Conservation (phyloP, 2,113 vertebrate species). For the Psittacula cyanocephala region DNA sequence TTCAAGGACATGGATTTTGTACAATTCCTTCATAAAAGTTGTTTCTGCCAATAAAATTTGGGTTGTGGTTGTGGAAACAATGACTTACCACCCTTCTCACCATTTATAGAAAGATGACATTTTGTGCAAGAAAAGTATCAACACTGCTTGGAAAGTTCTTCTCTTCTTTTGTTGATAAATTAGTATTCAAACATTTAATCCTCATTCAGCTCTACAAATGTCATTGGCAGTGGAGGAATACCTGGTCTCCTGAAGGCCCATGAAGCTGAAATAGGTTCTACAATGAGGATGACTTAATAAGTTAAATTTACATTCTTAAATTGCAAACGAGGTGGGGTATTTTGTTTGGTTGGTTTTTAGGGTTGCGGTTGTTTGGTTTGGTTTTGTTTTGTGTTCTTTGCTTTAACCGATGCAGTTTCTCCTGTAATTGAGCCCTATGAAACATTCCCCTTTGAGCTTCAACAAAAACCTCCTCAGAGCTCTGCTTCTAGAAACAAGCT, state of each 20-base stretch:
- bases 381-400: background rate
- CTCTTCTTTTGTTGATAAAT: background rate
- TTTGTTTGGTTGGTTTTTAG: background rate
- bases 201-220: background rate
- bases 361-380: too few species aligned
- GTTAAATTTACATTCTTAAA: background rate
- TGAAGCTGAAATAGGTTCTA: background rate
- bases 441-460: background rate
- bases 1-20: background rate
- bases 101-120: background rate
- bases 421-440: background rate
- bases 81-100: background rate
- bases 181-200: background rate
- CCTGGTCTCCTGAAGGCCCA: background rate
- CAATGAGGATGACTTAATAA: background rate
- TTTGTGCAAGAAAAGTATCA: background rate
- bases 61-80: background rate
- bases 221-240: background rate
- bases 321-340: background rate
- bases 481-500: background rate
- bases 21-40: background rate
- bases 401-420: background rate
- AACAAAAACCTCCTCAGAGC: background rate
- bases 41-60: background rate
- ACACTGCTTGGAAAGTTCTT: background rate